Conservation (phyloP, 2,888 invertebrate genomes). For the Chrysolina haemoptera region DNA sequence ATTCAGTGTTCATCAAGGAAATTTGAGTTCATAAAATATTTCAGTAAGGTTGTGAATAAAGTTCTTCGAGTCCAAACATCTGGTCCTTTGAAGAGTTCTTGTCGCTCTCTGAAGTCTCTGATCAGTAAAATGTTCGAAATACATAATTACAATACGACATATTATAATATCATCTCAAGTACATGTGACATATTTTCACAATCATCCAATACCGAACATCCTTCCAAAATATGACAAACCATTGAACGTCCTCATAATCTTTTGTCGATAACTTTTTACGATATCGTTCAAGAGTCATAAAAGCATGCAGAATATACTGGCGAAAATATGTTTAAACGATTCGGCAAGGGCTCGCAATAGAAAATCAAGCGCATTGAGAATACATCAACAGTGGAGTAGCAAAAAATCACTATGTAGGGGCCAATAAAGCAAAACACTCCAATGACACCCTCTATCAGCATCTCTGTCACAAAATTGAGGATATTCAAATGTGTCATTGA, state of each 20-base stretch:
- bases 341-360: constrained; percentile 24
- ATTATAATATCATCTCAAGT: neutral
- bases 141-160: neutral
- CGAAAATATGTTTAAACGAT: constrained; percentile 39
- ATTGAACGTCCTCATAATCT: constrained; percentile 19
- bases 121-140: neutral
- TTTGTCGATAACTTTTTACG: constrained; percentile 12
- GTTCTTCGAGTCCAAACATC: too few relatives aligned
- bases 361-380: constrained; percentile 33
- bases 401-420: neutral
- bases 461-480: neutral
- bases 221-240: constrained; percentile 12
- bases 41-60: too few relatives aligned
- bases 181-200: constrained; percentile 18
- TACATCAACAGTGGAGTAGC: constrained; percentile 27
- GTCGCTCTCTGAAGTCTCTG: neutral
- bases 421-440: neutral
- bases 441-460: too few relatives aligned
- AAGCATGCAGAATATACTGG: constrained; percentile 38
- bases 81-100: too few relatives aligned
- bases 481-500: neutral
- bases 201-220: constrained; percentile 12
- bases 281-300: constrained; percentile 31
- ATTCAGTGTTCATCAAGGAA: too few relatives aligned
- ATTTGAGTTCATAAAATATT: too few relatives aligned